These are phyloP conservation scores for Catharus ustulatus DNA, from an alignment of 2,797 vertebrate species.

Conservation along the genomic window DNA sequence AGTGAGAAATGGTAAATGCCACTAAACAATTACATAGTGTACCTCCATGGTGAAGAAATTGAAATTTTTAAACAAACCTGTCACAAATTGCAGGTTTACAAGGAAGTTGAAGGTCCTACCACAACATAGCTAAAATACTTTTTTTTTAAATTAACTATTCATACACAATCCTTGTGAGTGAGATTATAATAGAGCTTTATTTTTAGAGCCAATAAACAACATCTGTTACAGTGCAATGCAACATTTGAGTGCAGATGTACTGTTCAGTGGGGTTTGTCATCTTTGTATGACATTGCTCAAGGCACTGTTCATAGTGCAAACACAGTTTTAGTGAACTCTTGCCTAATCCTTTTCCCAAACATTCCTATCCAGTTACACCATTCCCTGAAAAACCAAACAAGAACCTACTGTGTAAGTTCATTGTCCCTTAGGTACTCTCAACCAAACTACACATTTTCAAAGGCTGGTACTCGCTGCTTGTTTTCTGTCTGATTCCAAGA, in stretches of 20 bases:
- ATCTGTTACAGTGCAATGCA: neutral
- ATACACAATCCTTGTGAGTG: neutral
- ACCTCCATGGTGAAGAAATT: neutral
- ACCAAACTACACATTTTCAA: neutral
- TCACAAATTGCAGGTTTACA: neutral
- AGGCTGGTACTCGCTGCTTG: neutral
- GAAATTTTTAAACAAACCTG: neutral
- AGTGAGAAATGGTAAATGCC: neutral
- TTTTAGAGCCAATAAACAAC: conserved; percentile 2
- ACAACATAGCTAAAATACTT: neutral
- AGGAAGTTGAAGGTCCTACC: neutral
- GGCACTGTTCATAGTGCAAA: neutral
- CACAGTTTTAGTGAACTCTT: neutral
- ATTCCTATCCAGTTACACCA: neutral
- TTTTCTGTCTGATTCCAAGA: neutral
- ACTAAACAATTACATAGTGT: neutral
- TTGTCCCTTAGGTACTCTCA: neutral
- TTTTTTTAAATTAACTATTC: neutral
- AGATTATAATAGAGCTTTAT: neutral
- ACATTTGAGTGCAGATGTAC: neutral
- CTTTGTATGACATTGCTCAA: neutral
- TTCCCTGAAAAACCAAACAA: neutral
- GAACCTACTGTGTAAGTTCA: neutral
- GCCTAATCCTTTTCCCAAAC: neutral
- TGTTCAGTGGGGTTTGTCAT: neutral